phyloP scores from a whole-genome alignment of 2,797 vertebrate genomes.

The Aselliscus stoliczkanus region DNA sequence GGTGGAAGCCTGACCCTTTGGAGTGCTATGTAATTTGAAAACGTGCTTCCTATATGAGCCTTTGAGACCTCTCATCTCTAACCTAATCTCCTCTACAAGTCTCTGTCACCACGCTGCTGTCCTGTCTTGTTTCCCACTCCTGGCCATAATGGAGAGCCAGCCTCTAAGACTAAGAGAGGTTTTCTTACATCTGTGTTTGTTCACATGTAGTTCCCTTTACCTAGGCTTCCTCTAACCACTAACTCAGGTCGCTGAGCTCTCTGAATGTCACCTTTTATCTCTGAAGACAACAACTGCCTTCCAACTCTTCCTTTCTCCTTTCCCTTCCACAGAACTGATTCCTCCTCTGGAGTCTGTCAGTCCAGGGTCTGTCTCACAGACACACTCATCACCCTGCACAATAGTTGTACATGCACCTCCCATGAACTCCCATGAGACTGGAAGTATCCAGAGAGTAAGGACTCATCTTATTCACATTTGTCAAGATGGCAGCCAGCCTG shows the following conservation, averaged over 20 bases:
- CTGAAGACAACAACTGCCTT: not conserved
- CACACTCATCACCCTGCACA: not conserved
- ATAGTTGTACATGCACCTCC: not conserved
- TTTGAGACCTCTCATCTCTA: not conserved
- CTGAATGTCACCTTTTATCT: not conserved
- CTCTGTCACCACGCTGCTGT: not conserved
- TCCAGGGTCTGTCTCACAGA: not conserved
- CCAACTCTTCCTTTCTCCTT: not conserved
- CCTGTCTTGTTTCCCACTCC: not conserved
- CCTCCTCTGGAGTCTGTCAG: not conserved
- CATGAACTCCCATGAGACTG: not conserved
- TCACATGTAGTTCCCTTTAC: not conserved
- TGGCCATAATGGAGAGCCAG: rapidly evolving
- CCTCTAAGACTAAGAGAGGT: not conserved
- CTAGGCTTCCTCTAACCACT: not conserved
- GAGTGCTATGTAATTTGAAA: not conserved
- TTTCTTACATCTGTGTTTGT: not conserved
- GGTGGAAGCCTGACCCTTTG: not conserved
- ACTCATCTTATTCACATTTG: not conserved
- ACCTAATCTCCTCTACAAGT: too few relatives aligned
- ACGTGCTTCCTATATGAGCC: not conserved
- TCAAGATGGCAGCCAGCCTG: not conserved
- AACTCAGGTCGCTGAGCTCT: not conserved
- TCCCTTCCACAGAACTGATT: not conserved
- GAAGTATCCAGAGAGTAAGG: not conserved